Base-by-base conservation (phyloP, 2,888 invertebrate genomes). In the Tiphia femorata region DNA sequence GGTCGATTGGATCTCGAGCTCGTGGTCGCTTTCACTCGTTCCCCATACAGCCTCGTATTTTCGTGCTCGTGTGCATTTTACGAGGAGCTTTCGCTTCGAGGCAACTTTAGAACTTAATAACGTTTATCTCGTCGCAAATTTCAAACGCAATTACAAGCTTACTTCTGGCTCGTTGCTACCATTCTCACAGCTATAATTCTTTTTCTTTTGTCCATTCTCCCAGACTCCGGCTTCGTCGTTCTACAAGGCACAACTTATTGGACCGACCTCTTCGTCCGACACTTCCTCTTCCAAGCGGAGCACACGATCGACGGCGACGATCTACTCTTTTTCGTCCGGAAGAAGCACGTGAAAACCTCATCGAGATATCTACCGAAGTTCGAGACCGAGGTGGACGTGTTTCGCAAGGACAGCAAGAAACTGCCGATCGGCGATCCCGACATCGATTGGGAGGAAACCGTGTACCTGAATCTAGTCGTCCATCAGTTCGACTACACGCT, bases 381-480 rank as follows among this genome's bases (percentile, higher is more conserved):
- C 85, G 94, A 96, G 92, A 95, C 95, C 79, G 94, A 95, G 85
- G 93, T 98, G 69, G 97, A 98, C 86, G 98, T 98, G 66, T 98
- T 96, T 86, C 92, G 98, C 65, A 95, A 97, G 86, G 97, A 97
- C 85, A 97, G 97, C 78, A 92, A 96, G 81, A 97, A 97, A 85
- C 87, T 98, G 78, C 98, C 98, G 47, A 94, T 97, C 77, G 96
- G 96, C 58, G 97, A 98, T 86, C 93, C 94, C 37, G 95, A 95
- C 80, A 93, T 98, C 76, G 97, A 98, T 86, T 99, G 98, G 98
- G 98, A 98, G 86, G 98, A 99, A 87, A 98, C 98, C 54, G 97
- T 98, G 65, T 98, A 98, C 86, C 88, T 98, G 70, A 98, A 98
- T 87, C 89, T 98, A 84, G 92, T 98, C 76, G 93, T 99, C 82